These are phyloP conservation scores for Gymnodraco acuticeps DNA, from an alignment of 2,797 vertebrate genomes.

Conservation along the genomic window DNA sequence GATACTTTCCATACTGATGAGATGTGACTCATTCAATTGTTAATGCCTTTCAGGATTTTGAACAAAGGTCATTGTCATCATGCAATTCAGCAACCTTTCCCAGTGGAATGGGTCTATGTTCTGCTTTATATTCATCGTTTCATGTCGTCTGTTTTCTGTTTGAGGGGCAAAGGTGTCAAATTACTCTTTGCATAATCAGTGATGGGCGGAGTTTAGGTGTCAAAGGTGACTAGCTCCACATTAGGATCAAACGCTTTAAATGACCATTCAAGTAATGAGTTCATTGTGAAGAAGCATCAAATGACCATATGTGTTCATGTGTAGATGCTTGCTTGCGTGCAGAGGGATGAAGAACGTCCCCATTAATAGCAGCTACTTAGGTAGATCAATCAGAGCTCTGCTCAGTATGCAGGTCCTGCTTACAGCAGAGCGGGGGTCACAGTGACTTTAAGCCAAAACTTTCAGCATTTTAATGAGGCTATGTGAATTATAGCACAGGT, in stretches of 20 bases:
- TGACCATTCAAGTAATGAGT: conserved; percentile 16
- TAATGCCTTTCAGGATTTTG: conserved; percentile 61
- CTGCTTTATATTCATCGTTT: conserved; percentile 60
- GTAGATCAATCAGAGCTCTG: conserved; percentile 80
- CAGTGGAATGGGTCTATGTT: conserved; percentile 25
- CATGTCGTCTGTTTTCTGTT: conserved; percentile 60
- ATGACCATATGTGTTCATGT: conserved; percentile 39
- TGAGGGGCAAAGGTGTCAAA: conserved; percentile 53
- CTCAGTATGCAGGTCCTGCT: conserved; percentile 73
- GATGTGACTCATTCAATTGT: conserved; percentile 59
- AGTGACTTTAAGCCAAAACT: conserved; percentile 77
- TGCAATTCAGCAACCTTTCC: conserved; percentile 53
- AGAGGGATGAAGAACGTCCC: conserved; percentile 56
- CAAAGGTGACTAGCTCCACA: conserved; percentile 52
- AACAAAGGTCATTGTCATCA: conserved; percentile 61
- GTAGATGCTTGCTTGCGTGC: conserved; percentile 43
- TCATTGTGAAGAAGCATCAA: conserved; percentile 29
- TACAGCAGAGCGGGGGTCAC: conserved; percentile 71
- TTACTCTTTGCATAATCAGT: conserved; percentile 62
- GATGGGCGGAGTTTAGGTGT: conserved; percentile 55
- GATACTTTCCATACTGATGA: conserved; percentile 50
- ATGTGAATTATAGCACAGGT: conserved; percentile 67
- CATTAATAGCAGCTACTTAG: conserved; percentile 81
- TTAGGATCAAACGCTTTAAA: conserved; percentile 62
- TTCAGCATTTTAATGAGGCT: conserved; percentile 83